Percentiles rank a stretch among this genome's conserved stretches.
These are phyloP conservation scores for Lamproptera curius DNA, from an alignment of 2,888 invertebrate species.

Conservation along the genomic window DNA sequence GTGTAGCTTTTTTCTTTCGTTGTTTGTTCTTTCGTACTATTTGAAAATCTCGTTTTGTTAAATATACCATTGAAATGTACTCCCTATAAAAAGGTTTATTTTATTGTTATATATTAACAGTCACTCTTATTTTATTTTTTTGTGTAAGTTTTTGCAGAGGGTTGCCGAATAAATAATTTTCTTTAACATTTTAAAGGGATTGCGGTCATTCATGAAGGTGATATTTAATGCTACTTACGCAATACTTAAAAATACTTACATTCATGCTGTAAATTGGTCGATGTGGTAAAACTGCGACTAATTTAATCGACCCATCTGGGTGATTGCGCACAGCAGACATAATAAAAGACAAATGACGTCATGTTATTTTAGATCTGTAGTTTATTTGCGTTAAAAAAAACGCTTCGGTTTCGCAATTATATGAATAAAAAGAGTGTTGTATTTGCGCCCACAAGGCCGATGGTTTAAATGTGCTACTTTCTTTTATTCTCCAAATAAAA, in stretches of 20 bases:
- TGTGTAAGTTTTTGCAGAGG: too few species aligned
- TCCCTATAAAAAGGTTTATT: too few species aligned
- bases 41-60: too few species aligned
- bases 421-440: neutral
- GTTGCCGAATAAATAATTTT: too few species aligned
- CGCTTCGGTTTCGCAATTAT: neutral
- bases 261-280: constrained; percentile 2
- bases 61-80: too few species aligned
- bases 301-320: constrained; percentile 10
- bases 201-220: too few species aligned
- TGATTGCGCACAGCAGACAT: constrained; percentile 10
- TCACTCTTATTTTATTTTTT: too few species aligned
- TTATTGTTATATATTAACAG: too few species aligned
- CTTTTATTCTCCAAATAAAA: too few species aligned
- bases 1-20: too few species aligned
- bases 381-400: neutral
- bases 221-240: neutral
- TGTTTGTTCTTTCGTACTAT: too few species aligned
- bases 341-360: constrained; percentile 8
- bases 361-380: constrained; percentile 3
- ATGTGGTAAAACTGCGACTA: constrained; percentile 6
- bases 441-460: neutral
- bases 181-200: too few species aligned
- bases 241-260: neutral
- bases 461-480: neutral